Evolutionary conservation across 2,113 vertebrate genomes (phyloP).

Genomic region (Prionailurus viverrinus): DNA sequence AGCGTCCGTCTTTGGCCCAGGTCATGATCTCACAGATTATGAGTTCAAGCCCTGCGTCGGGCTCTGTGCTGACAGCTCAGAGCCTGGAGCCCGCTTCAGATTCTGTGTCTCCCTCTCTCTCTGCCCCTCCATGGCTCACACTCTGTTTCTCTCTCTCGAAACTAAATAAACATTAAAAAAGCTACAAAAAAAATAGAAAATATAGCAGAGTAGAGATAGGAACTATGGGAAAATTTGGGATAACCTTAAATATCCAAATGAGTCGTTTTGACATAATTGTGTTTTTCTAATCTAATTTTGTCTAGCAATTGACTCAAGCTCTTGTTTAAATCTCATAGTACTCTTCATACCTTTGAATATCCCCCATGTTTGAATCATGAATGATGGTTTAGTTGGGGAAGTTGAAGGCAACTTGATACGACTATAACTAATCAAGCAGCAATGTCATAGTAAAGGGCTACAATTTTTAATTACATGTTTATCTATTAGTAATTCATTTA

Average conservation of each 20-base stretch:
- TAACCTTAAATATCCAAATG: not conserved
- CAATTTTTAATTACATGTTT: not conserved
- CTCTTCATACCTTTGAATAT: not conserved
- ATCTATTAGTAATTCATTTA: not conserved
- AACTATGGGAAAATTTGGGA: not conserved
- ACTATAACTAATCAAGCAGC: not conserved
- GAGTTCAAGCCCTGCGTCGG: too few relatives aligned
- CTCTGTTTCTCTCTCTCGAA: too few relatives aligned
- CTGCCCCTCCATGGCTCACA: too few relatives aligned
- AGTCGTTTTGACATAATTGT: not conserved
- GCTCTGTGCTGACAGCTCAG: too few relatives aligned
- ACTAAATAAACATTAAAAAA: too few relatives aligned
- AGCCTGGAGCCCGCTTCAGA: too few relatives aligned
- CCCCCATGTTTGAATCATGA: not conserved
- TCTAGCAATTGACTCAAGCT: not conserved
- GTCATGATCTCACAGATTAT: too few relatives aligned
- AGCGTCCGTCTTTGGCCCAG: too few relatives aligned
- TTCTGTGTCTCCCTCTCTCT: too few relatives aligned
- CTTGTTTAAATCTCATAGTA: not conserved
- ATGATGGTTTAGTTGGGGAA: not conserved
- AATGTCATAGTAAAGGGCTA: not conserved
- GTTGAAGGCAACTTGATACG: not conserved
- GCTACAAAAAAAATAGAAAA: too few relatives aligned
- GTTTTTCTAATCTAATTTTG: not conserved
- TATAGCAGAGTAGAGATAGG: not conserved